Percentiles rank a stretch among this genome's conserved stretches.
Evolutionary conservation across 2,888 invertebrate species (phyloP).

Genomic region (Sarcophaga caerulescens): DNA sequence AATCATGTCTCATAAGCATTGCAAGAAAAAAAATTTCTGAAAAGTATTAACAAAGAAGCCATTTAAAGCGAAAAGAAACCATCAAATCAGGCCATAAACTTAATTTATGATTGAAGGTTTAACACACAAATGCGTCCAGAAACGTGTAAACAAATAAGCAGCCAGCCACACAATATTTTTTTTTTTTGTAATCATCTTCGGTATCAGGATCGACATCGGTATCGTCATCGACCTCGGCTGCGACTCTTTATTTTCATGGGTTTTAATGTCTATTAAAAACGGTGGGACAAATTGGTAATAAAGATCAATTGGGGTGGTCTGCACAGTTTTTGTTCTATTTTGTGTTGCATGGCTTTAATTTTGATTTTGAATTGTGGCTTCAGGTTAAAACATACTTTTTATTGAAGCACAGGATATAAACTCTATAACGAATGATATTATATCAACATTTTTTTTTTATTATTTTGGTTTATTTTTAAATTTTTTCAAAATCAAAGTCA

Average conservation of each 20-base stretch:
- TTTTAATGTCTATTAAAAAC: neutral
- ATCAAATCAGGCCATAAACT: conserved; percentile 62
- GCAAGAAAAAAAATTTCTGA: neutral
- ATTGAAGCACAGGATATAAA: no score
- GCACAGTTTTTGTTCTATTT: neutral
- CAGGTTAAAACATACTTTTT: no score
- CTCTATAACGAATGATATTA: no score
- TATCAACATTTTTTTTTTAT: no score
- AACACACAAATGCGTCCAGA: conserved; percentile 40
- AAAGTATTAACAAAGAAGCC: conserved; percentile 12
- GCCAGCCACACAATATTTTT: neutral
- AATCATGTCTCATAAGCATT: conserved; percentile 49
- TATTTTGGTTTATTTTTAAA: no score
- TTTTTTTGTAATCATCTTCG: neutral
- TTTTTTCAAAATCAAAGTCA: no score
- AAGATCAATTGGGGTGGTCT: neutral
- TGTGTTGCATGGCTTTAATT: no score
- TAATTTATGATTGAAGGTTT: conserved; percentile 62
- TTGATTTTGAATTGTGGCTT: no score
- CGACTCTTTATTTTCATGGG: neutral
- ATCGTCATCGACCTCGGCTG: neutral
- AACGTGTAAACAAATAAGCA: neutral
- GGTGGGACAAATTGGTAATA: conserved; percentile 22
- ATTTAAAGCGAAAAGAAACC: conserved; percentile 46
- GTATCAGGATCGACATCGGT: neutral